These are phyloP conservation scores for Matsumurasca onukii DNA, from an alignment of 1,140 invertebrate genomes.

Conservation along the genomic window DNA sequence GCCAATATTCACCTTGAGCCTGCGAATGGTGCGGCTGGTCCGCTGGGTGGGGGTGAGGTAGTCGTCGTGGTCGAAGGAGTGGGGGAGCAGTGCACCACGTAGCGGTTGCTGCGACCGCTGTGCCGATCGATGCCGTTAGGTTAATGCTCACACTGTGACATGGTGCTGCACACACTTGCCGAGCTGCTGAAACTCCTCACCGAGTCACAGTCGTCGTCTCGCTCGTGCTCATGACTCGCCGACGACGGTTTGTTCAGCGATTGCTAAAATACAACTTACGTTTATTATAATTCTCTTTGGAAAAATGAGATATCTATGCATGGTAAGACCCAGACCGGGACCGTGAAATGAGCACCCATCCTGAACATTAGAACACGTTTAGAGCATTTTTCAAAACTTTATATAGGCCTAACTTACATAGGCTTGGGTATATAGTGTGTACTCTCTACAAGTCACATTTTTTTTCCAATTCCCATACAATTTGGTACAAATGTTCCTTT, in stretches of 20 bases:
- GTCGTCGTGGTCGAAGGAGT: slow-evolving; percentile 70
- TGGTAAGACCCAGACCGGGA: too few species aligned
- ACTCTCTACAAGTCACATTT: too few species aligned
- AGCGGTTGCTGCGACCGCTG: slow-evolving; percentile 65
- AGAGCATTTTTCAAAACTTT: too few species aligned
- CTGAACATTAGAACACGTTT: too few species aligned
- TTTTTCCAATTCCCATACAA: too few species aligned
- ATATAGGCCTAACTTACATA: too few species aligned
- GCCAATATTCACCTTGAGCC: slow-evolving; percentile 53
- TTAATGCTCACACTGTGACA: slow-evolving; percentile 64
- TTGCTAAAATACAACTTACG: slow-evolving; percentile 30
- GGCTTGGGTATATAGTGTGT: too few species aligned
- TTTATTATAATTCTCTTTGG: too few species aligned
- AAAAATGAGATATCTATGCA: too few species aligned
- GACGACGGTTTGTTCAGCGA: slow-evolving; percentile 24
- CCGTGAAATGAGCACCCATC: too few species aligned
- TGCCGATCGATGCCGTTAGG: slow-evolving; percentile 78
- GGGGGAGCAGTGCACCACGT: slow-evolving; percentile 81
- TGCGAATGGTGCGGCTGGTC: slow-evolving; percentile 73
- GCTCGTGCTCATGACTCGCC: slow-evolving; percentile 4
- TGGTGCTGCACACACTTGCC: slow-evolving; percentile 51
- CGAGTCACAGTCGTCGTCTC: slow-evolving; percentile 71
- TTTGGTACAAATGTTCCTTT: too few species aligned
- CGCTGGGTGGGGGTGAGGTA: slow-evolving; percentile 85
- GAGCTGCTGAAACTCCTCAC: slow-evolving; percentile 68